A percentile compares a stretch with the other conserved stretches of the same genome.
Conservation (phyloP, 35 echinoderm and acorn worm genomes). For the Acanthaster planci region DNA sequence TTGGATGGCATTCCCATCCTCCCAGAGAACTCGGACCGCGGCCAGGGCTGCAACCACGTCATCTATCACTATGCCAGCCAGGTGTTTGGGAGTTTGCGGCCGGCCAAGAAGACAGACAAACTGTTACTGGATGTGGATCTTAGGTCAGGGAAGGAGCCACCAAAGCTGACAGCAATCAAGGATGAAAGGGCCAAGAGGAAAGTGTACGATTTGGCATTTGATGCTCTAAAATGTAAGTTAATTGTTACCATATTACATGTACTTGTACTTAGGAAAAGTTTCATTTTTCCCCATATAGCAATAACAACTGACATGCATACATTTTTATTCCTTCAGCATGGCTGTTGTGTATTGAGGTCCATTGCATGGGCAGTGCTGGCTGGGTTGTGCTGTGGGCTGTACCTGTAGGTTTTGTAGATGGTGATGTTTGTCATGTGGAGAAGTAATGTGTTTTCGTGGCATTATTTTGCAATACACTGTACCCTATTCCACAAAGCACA, state of each 20-base stretch:
- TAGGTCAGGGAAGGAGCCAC: background rate
- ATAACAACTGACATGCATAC: too few relatives aligned
- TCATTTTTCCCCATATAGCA: too few relatives aligned
- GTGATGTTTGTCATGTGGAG: too few relatives aligned
- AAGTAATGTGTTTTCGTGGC: too few relatives aligned
- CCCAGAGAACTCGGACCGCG: background rate
- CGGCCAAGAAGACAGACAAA: constrained; percentile 56
- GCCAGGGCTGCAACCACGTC: constrained; percentile 38
- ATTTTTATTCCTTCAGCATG: too few relatives aligned
- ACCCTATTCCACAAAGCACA: too few relatives aligned
- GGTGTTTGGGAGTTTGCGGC: constrained; percentile 61
- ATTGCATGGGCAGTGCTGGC: too few relatives aligned
- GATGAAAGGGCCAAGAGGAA: constrained; percentile 58
- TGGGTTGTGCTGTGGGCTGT: too few relatives aligned
- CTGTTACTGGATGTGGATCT: constrained; percentile 15
- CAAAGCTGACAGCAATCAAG: constrained; percentile 41
- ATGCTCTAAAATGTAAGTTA: constrained; percentile 85
- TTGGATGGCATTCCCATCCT: background rate
- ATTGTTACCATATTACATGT: background rate
- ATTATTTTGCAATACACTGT: too few relatives aligned
- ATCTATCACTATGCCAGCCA: constrained; percentile 77
- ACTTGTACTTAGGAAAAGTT: too few relatives aligned
- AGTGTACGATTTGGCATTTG: constrained; percentile 81
- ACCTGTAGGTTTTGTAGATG: too few relatives aligned
- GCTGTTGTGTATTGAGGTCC: too few relatives aligned